A percentile compares a stretch with the other conserved stretches of the same genome.
These are phyloP conservation scores for Tetragonisca angustula DNA, from an alignment of 2,888 invertebrate genomes.

Conservation along the genomic window DNA sequence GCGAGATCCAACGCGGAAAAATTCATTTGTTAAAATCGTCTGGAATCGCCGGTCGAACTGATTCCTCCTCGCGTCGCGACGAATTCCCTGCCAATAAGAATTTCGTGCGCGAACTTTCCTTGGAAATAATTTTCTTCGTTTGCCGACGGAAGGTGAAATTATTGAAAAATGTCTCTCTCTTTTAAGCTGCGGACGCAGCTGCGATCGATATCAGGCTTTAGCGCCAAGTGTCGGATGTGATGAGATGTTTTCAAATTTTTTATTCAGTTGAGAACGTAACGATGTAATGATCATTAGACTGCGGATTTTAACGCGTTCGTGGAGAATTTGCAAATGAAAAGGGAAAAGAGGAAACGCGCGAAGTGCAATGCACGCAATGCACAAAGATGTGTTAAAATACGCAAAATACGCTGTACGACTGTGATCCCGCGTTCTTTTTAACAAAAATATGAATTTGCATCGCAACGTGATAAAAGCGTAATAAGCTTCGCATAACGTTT, in stretches of 20 bases:
- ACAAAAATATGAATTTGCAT: no score
- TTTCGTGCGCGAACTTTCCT: background rate
- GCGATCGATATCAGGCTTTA: background rate
- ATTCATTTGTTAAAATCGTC: constrained; percentile 57
- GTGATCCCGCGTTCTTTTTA: no score
- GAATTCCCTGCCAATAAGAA: background rate
- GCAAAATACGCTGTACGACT: background rate
- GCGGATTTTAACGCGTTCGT: no score
- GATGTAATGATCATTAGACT: no score
- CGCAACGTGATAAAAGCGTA: no score
- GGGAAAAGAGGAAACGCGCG: no score
- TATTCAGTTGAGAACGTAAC: no score
- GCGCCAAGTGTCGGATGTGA: background rate
- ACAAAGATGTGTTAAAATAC: constrained; percentile 3
- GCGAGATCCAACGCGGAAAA: constrained; percentile 48
- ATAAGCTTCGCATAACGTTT: no score
- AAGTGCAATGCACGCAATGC: no score
- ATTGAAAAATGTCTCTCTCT: background rate
- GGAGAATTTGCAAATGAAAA: no score
- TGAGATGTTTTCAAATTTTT: no score
- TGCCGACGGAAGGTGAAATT: background rate
- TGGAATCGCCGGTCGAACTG: constrained; percentile 14
- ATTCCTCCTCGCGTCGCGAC: background rate
- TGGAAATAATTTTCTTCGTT: constrained; percentile 26
- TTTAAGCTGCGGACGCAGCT: background rate